These are phyloP conservation scores for Heterodera filipjevi DNA, from an alignment of 2,888 invertebrate species.

Conservation along the genomic window DNA sequence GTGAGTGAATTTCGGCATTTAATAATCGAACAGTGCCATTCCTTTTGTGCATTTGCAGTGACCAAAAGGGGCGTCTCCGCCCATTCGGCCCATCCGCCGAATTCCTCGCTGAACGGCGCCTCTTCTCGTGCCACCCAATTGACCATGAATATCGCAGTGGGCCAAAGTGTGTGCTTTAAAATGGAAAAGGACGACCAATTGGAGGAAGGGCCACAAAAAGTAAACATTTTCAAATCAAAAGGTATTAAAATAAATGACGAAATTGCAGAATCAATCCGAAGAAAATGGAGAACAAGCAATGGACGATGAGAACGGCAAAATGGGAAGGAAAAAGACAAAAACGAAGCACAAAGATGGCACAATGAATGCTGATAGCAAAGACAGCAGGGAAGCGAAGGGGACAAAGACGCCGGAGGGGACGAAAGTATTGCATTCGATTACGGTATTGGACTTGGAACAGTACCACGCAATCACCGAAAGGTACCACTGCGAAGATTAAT, in stretches of 20 bases:
- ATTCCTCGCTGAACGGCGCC: background rate
- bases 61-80: conserved; percentile 23
- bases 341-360: background rate
- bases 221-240: background rate
- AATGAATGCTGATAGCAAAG: too few relatives aligned
- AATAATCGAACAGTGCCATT: background rate
- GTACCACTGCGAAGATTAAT: conserved; percentile 37
- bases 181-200: background rate
- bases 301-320: conserved; percentile 1
- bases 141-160: conserved; percentile 43
- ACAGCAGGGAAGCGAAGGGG: background rate
- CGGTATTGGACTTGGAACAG: conserved; percentile 58
- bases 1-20: conserved; percentile 28
- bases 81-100: conserved; percentile 13
- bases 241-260: background rate
- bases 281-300: background rate
- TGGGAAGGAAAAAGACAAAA: background rate
- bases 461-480: conserved; percentile 62
- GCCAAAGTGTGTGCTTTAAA: conserved; percentile 47
- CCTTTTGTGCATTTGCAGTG: conserved; percentile 31
- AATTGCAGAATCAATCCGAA: background rate
- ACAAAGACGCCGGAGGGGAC: background rate
- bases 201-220: background rate
- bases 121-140: conserved; percentile 24
- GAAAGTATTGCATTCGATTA: conserved; percentile 53